Evolutionary conservation across 2,888 invertebrate species (phyloP), one percentile per base, ranked within the genome.

Genomic region (Ormyrus nitidulus): DNA sequence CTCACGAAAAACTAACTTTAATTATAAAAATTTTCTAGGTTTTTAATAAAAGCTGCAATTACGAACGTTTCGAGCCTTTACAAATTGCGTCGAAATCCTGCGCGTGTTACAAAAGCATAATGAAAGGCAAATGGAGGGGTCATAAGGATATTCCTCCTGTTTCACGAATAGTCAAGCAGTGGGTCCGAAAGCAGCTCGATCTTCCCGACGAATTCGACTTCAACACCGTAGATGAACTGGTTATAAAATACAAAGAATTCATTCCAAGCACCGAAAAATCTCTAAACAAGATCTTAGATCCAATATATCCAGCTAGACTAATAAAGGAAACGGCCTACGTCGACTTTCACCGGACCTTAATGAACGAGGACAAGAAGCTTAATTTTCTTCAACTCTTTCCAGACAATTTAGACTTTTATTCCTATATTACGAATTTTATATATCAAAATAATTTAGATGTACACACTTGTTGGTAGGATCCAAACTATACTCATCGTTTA

Each of bases 11-110:
- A 19, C 62, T n/a, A 71, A 6, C 73, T 9, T 79, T 51, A 78
- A 34, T 34, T 34, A 34, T 34, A 34, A 34, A 34, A 34, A 34
- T 79, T 61, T 81, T 81, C 7, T 68, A 89, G 89, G 88, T 89
- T 2, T 89, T 89, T 72, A 87, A 88, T 75, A 89, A 88, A 56
- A 88, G 88, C 66, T 85, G 83, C 71, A 89, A 88, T 79, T 87
- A 87, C 77, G 88, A 88, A 54, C 84, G 83, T 46, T 89, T 87
- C 54, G 89, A 89, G 61, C 87, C 89, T 0, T 77, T 88, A n/a
- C 81, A 82, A 54, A 85, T 88, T 81, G 77, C 84, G 10, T 62
- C 76, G 11, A 64, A 79, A 10, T 86, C 85, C 56, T 53, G 76
- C 0, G 8, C 77, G 34, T 75, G 79, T 49, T 81, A 83, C 48